These are phyloP conservation scores for Aselliscus stoliczkanus DNA, from an alignment of 2,797 vertebrate species.

Conservation along the genomic window DNA sequence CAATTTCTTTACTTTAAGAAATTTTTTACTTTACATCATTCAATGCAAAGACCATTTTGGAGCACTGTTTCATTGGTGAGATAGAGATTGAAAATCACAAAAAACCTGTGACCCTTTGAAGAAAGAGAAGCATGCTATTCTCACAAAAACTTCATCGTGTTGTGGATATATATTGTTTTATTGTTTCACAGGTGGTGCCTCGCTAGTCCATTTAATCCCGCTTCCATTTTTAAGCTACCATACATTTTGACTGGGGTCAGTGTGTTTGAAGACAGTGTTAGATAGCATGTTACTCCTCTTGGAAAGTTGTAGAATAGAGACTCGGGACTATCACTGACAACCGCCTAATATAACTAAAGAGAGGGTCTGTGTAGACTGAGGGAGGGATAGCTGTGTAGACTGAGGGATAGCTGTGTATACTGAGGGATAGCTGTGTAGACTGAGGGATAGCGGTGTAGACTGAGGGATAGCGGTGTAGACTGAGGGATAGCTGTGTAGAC, in stretches of 20 bases:
- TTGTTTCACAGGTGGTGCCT: not conserved
- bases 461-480: too few relatives aligned
- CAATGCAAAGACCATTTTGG: not conserved
- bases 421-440: too few relatives aligned
- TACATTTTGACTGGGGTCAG: not conserved
- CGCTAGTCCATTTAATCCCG: not conserved
- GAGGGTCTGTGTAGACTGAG: not conserved
- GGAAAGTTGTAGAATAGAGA: not conserved
- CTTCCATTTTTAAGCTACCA: not conserved
- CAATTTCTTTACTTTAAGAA: not conserved
- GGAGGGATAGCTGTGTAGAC: too few relatives aligned
- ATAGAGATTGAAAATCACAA: not conserved
- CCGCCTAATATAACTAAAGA: not conserved
- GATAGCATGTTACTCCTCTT: not conserved
- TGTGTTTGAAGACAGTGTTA: not conserved
- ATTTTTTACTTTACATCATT: not conserved
- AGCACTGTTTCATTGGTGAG: not conserved
- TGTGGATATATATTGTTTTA: fast-evolving
- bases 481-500: too few relatives aligned
- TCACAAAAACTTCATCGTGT: not conserved
- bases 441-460: too few relatives aligned
- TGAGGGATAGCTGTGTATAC: too few relatives aligned
- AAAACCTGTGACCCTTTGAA: not conserved
- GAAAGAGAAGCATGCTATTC: not conserved
- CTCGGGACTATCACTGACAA: not conserved